Base-by-base conservation (phyloP, 1,140 invertebrate genomes). In the Pomphorhynchus laevis region DNA sequence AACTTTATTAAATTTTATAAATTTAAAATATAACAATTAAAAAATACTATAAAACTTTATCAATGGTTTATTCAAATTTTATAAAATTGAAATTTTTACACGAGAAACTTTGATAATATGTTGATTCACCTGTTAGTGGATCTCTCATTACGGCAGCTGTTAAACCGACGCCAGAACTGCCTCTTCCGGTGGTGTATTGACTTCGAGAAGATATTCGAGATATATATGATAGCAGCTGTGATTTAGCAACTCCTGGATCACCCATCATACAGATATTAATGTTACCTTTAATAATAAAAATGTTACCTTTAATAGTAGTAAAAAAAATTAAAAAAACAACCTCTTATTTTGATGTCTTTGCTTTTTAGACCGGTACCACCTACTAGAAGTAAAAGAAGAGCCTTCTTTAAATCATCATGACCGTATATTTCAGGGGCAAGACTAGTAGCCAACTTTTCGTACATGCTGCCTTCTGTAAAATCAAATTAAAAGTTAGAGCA, bases 221-320 rank as follows among this genome's bases (percentile, higher is more conserved):
- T 41, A 98, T 82, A 56, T 84, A 95, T 34, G 70, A 70, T 5
- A 99, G 61, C 34, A 98, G 59, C 58, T 98, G 89, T 0, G 79
- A 89, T 59, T 98, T 98, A 6, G 89, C 89, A 20, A 98, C 86
- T 50, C 89, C 86, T 44, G 89, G 89, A 66, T 98, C 89, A 31
- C 89, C 89, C 84, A 98, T 95, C 45, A 98, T 55, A 52, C 84
- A 89, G 44, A 98, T 77, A 57, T 98, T 98, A 37, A 98, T 84
- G 50, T 75, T 86, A 20, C 80, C 69, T 69, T n/a, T 39, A 39
- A 54, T 53, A 35, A 17, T 20, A 40, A 8, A 2, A 31, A 31
- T 29, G 5, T 12, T 31, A 3, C 8, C 6, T n/a, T 5, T 29
- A 14, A 22, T 21, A 6, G 11, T 37, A 8, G 9, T 9, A 37